phyloP scores from a whole-genome alignment of 2,113 vertebrate species.

The Herpailurus yagouaroundi region DNA sequence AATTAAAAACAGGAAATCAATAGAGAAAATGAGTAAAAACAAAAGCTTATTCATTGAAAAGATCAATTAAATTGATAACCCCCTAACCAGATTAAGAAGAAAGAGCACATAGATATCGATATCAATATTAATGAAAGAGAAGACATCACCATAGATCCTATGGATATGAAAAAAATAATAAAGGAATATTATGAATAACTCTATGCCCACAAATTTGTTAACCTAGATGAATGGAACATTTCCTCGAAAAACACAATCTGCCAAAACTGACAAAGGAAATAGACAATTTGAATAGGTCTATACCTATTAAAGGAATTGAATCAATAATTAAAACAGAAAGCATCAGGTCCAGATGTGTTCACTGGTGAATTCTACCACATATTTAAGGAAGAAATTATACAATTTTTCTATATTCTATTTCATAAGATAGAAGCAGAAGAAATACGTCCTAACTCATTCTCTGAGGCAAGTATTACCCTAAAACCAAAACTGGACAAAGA shows the following conservation, averaged over 20 bases:
- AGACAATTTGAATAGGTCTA: background rate
- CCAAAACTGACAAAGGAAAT: background rate
- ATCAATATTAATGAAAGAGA: background rate
- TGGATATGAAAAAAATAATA: background rate
- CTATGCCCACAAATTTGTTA: background rate
- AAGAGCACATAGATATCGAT: background rate
- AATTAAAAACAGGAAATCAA: background rate
- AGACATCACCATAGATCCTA: background rate
- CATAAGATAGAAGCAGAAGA: background rate
- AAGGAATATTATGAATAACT: background rate
- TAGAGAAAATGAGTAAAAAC: background rate
- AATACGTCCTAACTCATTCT: background rate
- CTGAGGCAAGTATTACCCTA: background rate
- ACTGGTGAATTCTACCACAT: background rate
- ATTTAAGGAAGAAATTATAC: background rate
- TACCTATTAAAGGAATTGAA: background rate
- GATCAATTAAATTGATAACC: background rate
- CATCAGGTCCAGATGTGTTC: background rate
- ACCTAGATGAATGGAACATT: background rate
- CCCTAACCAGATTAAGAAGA: background rate
- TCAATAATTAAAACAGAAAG: background rate
- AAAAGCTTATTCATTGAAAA: background rate
- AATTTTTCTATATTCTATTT: background rate
- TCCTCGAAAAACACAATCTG: background rate
- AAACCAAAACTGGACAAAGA: background rate